These are phyloP conservation scores for Elegia similella DNA, from an alignment of 2,888 invertebrate genomes.

Conservation along the genomic window DNA sequence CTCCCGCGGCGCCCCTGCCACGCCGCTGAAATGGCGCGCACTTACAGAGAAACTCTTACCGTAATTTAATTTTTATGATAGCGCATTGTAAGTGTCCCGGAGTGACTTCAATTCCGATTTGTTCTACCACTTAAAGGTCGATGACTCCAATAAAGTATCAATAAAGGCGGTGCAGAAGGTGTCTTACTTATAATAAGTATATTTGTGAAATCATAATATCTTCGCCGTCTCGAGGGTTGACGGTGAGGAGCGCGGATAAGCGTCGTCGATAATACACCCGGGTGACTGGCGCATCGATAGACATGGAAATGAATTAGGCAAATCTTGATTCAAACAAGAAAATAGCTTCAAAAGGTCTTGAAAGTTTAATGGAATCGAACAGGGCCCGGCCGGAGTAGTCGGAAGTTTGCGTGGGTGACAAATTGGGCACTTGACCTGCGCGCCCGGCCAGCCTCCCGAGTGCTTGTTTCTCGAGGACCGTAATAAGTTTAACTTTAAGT, in stretches of 20 bases:
- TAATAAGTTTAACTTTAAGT: slow-evolving; percentile 81
- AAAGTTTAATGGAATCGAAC: slow-evolving; percentile 82
- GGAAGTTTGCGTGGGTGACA: slow-evolving; percentile 80
- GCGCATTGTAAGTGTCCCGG: slow-evolving; percentile 72
- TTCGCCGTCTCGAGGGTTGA: background rate
- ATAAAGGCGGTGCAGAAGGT: slow-evolving; percentile 5
- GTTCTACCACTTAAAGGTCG: slow-evolving; percentile 44
- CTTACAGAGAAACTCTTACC: slow-evolving; percentile 74
- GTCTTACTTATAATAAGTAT: background rate
- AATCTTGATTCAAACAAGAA: slow-evolving; percentile 76
- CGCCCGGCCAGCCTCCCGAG: slow-evolving; percentile 67
- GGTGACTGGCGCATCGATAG: slow-evolving; percentile 29
- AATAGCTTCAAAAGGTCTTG: slow-evolving; percentile 79
- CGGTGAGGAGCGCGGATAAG: slow-evolving; percentile 3
- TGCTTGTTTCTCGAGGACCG: slow-evolving; percentile 77
- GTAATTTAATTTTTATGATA: slow-evolving; percentile 81
- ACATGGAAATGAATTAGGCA: slow-evolving; percentile 69
- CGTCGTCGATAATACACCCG: slow-evolving; percentile 15
- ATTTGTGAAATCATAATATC: slow-evolving; percentile 8
- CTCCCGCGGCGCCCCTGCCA: slow-evolving; percentile 44
- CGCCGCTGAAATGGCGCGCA: slow-evolving; percentile 69
- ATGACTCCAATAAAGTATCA: slow-evolving; percentile 27
- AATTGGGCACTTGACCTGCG: slow-evolving; percentile 81
- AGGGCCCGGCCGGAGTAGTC: slow-evolving; percentile 66
- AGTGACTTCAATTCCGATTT: slow-evolving; percentile 64